phyloP scores from a whole-genome alignment of 2,888 invertebrate species.

The Nymphalis polychloros region DNA sequence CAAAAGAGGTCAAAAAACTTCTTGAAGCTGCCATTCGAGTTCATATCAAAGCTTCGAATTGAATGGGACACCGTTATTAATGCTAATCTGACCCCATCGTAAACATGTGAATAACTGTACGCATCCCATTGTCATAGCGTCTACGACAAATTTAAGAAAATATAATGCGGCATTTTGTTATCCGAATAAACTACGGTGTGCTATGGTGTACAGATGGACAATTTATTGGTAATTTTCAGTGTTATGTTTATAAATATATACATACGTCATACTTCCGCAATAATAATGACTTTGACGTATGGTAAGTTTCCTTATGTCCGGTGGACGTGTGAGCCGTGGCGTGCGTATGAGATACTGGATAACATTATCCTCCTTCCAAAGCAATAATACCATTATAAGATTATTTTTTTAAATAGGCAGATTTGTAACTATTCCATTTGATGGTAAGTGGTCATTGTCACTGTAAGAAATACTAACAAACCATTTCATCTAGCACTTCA shows the following conservation, averaged over 20 bases:
- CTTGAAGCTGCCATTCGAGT: slow-evolving; percentile 37
- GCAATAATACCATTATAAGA: neutral
- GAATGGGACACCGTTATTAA: slow-evolving; percentile 34
- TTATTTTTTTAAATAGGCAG: no score
- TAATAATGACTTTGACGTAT: slow-evolving; percentile 4
- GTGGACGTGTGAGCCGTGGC: neutral
- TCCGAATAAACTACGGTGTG: neutral
- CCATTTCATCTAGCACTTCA: no score
- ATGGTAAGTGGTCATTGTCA: no score
- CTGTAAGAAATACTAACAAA: no score
- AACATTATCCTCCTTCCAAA: slow-evolving; percentile 2
- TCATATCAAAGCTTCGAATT: slow-evolving; percentile 36
- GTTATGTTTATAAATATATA: neutral
- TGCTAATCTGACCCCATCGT: slow-evolving; percentile 34
- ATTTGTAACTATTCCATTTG: no score
- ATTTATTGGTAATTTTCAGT: neutral
- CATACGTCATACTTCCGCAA: slow-evolving; percentile 2
- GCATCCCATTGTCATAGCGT: slow-evolving; percentile 28
- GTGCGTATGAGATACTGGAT: neutral
- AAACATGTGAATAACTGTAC: slow-evolving; percentile 31
- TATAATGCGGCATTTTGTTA: neutral
- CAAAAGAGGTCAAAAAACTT: slow-evolving; percentile 52
- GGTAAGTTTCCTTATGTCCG: slow-evolving; percentile 1
- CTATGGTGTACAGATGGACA: no score
- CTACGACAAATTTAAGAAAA: neutral